Base-by-base conservation (phyloP, 2,113 vertebrate genomes). In the Brachionichthys hirsutus region DNA sequence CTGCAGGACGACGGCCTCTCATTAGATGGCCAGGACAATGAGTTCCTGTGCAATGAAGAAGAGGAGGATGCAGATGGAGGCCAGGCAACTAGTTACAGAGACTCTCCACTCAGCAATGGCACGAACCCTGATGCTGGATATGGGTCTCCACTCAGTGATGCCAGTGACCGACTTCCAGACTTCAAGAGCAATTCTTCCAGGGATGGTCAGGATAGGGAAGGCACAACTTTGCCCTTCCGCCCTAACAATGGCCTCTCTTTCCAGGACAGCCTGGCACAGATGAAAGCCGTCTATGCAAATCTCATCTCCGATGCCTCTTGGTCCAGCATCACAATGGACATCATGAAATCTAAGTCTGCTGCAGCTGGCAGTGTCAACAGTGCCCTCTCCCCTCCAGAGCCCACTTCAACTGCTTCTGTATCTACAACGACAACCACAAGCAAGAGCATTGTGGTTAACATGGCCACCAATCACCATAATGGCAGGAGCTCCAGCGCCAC, bases 281-380 rank as follows among this genome's bases (percentile, higher is more conserved):
- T 99, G 92, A 99, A 98, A 91, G 97, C 96, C n/a, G 95, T 98
- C 87, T 99, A 99, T 86, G 96, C 97, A 85, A 98, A 98, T 89
- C 89, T 99, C 73, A 94, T 99, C 88, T 97, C 97, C 12, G 95
- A 98, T 84, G 94, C 94, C 88, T 98, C 95, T 91, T 99, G 97
- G 97, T 97, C 97, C 72, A 95, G 92, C 90, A 90, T 98, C 73
- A 92, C 94, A 64, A 90, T 95, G 91, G 95, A 98, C 83, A 91
- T 99, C 78, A 98, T 98, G 92, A 97, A 96, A 90, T 89, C 94
- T 54, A 90, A 91, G 66, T 91, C 93, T 17, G 75, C 82, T 54
- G 68, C 83, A 38, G 77, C 84, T 40, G 75, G 84, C 58, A 75
- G 73, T 70, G 36, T 85, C 63, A 85, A 75, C 70, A 83, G 74